Evolutionary conservation across 2,888 invertebrate genomes (phyloP), one percentile per base, ranked within the genome.

Genomic region (Gnatocerus cornutus): DNA sequence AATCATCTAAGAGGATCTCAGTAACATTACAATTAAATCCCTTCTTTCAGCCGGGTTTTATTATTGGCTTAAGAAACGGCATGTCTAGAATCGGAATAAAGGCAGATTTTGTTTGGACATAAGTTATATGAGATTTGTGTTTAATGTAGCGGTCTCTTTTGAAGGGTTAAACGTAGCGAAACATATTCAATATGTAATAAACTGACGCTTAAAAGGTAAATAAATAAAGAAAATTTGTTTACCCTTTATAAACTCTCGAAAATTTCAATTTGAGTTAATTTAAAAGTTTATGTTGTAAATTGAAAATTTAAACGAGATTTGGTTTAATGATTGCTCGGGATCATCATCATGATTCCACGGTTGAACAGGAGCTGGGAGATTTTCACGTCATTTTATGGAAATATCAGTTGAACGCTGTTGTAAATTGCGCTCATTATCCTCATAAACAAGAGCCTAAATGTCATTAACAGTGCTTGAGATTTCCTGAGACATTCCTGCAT

Each of bases 361-460:
- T 37, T 13, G 39, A 41, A 56, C 12, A 41, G 29, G 27, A 56
- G 41, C 56, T 16, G 21, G 8, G 30, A 46, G 46, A 6, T 52
- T 62, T 33, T 29, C 45, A 14, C 48, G 43, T 62, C 64, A 45
- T 45, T 64, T 64, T 64, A 64, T 46, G 33, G 55, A 62, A 50
- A 41, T 56, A 45, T 68, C 53, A 68, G 53, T 50, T 16, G 45
- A 67, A 67, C 48, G 48, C 10, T 9, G 55, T 14, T 53, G 46
- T 62, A 68, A 43, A 68, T 61, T 53, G 62, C 16, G 53, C 46
- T 62, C 62, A 63, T 68, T 63, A 68, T 50, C 41, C 45, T 30
- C 53, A 56, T 63, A 63, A 68, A 68, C 68, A 63, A 62, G 33
- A 55, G 45, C 37, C 56, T 63, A 63, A 68, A 68, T 29, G 53